A percentile compares a stretch with the other conserved stretches of the same genome.
Conservation (phyloP, 2,797 vertebrate genomes). For the Phrynocephalus guinanensis region DNA sequence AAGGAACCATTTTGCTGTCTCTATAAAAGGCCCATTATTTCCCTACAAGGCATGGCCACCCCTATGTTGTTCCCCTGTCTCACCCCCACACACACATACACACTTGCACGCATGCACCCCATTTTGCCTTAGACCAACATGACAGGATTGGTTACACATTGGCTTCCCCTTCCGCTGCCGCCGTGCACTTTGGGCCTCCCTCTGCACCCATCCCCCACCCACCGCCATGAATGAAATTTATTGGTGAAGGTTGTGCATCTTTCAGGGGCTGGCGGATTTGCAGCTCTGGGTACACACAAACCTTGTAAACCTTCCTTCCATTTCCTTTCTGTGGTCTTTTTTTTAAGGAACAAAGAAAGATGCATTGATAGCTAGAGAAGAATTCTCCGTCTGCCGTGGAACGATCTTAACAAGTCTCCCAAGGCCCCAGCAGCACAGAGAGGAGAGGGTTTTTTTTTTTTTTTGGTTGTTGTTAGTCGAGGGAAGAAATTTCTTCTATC, state of each 20-base stretch:
- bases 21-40: slow-evolving; percentile 36
- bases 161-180: neutral
- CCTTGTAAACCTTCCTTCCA: slow-evolving; percentile 72
- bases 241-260: slow-evolving; percentile 52
- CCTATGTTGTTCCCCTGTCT: slow-evolving; percentile 15
- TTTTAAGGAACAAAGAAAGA: slow-evolving; percentile 64
- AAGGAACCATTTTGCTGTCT: slow-evolving; percentile 9
- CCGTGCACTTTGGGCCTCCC: neutral
- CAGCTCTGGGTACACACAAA: slow-evolving; percentile 69
- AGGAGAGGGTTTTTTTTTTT: neutral
- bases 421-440: neutral
- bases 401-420: neutral
- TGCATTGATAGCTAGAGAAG: slow-evolving; percentile 5
- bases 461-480: neutral
- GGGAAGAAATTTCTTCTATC: neutral
- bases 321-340: slow-evolving; percentile 67
- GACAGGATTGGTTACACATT: slow-evolving; percentile 41
- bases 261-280: slow-evolving; percentile 71
- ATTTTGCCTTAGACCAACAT: slow-evolving; percentile 51
- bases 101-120: neutral
- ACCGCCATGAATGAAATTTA: slow-evolving; percentile 2
- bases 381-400: neutral
- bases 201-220: neutral
- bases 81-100: too few relatives aligned
- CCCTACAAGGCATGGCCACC: slow-evolving; percentile 56